Evolutionary conservation across 2,888 invertebrate species (phyloP), one percentile per base, ranked within the genome.

Genomic region (Diaprepes abbreviatus): DNA sequence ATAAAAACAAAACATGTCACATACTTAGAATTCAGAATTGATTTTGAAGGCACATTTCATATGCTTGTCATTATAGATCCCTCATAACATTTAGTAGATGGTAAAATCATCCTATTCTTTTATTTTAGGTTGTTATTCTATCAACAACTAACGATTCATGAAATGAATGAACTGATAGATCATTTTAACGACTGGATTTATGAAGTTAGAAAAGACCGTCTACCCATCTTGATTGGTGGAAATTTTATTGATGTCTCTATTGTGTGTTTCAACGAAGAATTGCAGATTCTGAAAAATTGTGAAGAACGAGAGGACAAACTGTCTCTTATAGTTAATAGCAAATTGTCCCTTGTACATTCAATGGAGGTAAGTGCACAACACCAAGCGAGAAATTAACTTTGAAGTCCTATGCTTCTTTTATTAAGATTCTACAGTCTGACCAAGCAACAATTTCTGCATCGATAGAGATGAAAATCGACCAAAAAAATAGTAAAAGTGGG

Each of bases 281-380:
- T 94, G 79, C 86, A 90, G 50, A 89, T 94, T 14, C 81, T 94
- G 9, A 91, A 90, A 76, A 89, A 91, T 40, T 93, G 90, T 76
- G 93, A 94, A 79, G 86, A 88, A 2, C 87, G 88, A 35, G 94
- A 94, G 82, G 88, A 90, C 73, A 80, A 85, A 48, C 83, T 93
- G 9, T 85, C 88, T 17, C 87, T 87, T 66, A 80, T 76, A 66
- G 80, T 82, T 3, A 78, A 82, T 38, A 70, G 70, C 5, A 81
- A 79, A 70, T 74, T 79, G 40, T 73, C 71, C 2, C 78, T 80
- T 66, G 85, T 88, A 0, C 86, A 88, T 69, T 87, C 86, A 14
- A 85, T 88, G 45, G 73, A 78, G 66, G 71, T 71, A 60, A 40
- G n/a, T 31, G n/a, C n/a, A n/a, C n/a, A n/a, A n/a, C n/a, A n/a